Evolutionary conservation across 1,140 invertebrate species (phyloP).

Genomic region (Drosophila equinoxialis): DNA sequence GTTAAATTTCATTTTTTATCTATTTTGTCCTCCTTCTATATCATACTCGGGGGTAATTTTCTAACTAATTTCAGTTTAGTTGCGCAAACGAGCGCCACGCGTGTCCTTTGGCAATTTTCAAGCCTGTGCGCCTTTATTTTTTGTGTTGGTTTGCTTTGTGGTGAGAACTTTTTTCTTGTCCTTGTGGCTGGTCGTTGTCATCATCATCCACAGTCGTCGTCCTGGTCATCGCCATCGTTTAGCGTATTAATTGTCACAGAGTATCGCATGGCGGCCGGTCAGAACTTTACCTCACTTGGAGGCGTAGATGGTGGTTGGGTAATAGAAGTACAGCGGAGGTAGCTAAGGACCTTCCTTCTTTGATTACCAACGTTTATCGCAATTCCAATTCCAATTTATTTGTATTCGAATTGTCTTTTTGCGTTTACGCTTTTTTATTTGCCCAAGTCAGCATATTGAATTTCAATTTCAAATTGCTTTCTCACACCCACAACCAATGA

Average conservation of each 20-base stretch:
- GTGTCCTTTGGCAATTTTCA: constrained; percentile 75
- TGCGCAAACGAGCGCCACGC: constrained; percentile 73
- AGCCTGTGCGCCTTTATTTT: constrained; percentile 51
- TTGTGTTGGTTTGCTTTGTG: background rate
- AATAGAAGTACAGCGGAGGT: constrained; percentile 31
- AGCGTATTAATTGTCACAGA: constrained; percentile 81
- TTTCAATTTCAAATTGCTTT: constrained; percentile 76
- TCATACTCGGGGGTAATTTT: constrained; percentile 57
- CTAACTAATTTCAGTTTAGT: constrained; percentile 80
- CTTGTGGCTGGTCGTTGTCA: constrained; percentile 20
- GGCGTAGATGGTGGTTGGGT: background rate
- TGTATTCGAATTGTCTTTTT: constrained; percentile 62
- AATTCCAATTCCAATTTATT: constrained; percentile 76
- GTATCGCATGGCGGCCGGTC: constrained; percentile 55
- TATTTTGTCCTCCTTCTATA: constrained; percentile 35
- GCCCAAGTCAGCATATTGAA: constrained; percentile 69
- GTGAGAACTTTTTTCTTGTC: constrained; percentile 60
- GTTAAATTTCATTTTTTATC: constrained; percentile 61
- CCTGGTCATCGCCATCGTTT: constrained; percentile 49
- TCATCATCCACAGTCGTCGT: background rate
- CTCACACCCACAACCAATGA: background rate
- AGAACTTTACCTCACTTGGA: too few relatives aligned
- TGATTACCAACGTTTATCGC: constrained; percentile 76
- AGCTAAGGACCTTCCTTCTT: constrained; percentile 48
- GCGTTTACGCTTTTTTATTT: constrained; percentile 50